A percentile compares a stretch with the other conserved stretches of the same genome.
Conservation (phyloP, 1,140 invertebrate species). For the Leptinotarsa texana region DNA sequence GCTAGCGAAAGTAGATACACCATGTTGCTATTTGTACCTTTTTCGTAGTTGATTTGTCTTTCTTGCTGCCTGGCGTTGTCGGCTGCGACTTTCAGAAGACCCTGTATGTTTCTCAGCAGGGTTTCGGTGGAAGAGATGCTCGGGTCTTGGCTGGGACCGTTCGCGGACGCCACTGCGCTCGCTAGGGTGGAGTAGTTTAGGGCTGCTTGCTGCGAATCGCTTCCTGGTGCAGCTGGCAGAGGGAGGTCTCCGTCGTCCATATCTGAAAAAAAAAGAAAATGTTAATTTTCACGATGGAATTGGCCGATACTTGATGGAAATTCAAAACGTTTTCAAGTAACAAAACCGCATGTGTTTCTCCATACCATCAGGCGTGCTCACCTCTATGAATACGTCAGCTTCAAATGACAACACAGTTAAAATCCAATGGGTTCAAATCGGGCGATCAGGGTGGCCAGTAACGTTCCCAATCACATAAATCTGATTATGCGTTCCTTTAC, state of each 20-base stretch:
- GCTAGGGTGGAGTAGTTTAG: constrained; percentile 73
- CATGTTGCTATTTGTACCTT: constrained; percentile 73
- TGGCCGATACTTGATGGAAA: no score
- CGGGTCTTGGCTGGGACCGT: constrained; percentile 59
- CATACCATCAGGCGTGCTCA: no score
- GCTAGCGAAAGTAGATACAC: constrained; percentile 55
- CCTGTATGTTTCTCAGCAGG: constrained; percentile 91
- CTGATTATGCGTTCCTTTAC: no score
- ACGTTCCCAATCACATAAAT: no score
- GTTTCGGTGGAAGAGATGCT: constrained; percentile 85
- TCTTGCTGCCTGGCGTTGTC: constrained; percentile 95
- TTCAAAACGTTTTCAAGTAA: no score
- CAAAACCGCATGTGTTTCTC: no score
- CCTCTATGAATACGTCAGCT: no score
- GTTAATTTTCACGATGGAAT: no score
- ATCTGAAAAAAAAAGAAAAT: constrained; percentile 45
- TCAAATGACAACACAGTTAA: no score
- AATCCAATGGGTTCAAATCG: no score
- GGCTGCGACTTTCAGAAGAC: constrained; percentile 90
- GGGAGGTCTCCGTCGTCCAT: constrained; percentile 70
- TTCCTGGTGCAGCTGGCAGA: constrained; percentile 62
- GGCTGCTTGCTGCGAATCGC: constrained; percentile 68
- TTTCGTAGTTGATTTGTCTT: constrained; percentile 92
- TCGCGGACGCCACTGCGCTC: constrained; percentile 57
- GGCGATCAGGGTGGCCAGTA: no score